Evolutionary conservation across 2,797 vertebrate genomes (phyloP).

Genomic region (Hephaestus fuliginosus): DNA sequence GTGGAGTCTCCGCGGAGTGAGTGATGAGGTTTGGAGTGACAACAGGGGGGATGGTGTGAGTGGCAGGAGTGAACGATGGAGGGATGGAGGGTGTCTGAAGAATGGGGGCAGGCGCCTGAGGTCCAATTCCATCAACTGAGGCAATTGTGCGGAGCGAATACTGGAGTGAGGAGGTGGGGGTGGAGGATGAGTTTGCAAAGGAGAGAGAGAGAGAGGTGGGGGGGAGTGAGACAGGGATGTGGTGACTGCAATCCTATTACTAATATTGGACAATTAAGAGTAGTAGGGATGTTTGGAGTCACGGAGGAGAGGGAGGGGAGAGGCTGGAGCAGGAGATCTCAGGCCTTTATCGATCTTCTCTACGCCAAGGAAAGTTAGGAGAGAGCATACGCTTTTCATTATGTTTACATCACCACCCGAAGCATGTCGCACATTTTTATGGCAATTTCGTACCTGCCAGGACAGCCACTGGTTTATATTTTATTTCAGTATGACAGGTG

Average conservation of each 20-base stretch:
- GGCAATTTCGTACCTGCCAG: too few species aligned
- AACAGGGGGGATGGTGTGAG: slow-evolving; percentile 54
- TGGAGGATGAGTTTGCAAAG: slow-evolving; percentile 61
- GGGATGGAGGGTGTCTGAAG: slow-evolving; percentile 63
- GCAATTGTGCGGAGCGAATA: slow-evolving; percentile 82
- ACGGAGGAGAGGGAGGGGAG: slow-evolving; percentile 5
- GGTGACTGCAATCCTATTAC: slow-evolving; percentile 43
- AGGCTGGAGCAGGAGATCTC: neutral
- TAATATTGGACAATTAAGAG: slow-evolving; percentile 51
- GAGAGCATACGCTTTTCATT: neutral
- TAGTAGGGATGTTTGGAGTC: slow-evolving; percentile 28
- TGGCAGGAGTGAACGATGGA: slow-evolving; percentile 53
- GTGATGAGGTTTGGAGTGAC: slow-evolving; percentile 77
- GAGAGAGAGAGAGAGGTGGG: slow-evolving; percentile 38
- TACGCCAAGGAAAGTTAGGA: neutral
- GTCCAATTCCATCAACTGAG: slow-evolving; percentile 84
- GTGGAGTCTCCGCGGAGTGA: slow-evolving; percentile 67
- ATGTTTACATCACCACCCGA: neutral
- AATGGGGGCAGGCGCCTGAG: slow-evolving; percentile 72
- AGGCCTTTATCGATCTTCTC: neutral
- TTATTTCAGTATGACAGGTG: neutral
- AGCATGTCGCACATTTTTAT: neutral
- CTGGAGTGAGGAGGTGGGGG: slow-evolving; percentile 64
- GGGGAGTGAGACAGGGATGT: slow-evolving; percentile 47
- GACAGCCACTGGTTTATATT: too few species aligned